Percentiles rank a stretch among this genome's conserved stretches.
These are phyloP conservation scores for Sceliomorpha sp. DNA, from an alignment of 2,888 invertebrate genomes.

Conservation along the genomic window DNA sequence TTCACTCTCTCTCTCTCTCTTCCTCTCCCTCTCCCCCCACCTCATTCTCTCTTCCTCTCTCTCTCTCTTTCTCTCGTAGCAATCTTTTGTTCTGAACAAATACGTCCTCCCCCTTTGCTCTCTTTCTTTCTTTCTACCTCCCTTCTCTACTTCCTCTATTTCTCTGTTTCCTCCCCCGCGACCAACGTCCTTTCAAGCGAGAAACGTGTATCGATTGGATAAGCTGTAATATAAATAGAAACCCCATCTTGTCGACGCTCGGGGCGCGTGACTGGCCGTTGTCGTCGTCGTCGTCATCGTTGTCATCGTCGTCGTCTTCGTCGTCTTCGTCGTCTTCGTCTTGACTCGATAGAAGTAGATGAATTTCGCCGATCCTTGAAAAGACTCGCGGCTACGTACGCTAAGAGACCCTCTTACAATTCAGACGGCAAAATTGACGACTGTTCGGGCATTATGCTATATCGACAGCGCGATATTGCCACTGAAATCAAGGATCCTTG, in stretches of 20 bases:
- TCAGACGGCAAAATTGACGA: too few relatives aligned
- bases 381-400: too few relatives aligned
- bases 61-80: conserved; percentile 47
- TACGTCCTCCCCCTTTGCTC: conserved; percentile 62
- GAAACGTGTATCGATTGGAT: conserved; percentile 75
- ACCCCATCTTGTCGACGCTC: conserved; percentile 3
- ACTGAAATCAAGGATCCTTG: too few relatives aligned
- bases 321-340: too few relatives aligned
- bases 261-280: background rate
- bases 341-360: too few relatives aligned
- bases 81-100: conserved; percentile 73
- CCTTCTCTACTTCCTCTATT: conserved; percentile 37
- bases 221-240: conserved; percentile 66
- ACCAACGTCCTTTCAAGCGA: conserved; percentile 65
- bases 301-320: too few relatives aligned
- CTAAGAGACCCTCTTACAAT: too few relatives aligned
- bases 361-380: too few relatives aligned
- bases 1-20: conserved; percentile 20
- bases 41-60: conserved; percentile 46
- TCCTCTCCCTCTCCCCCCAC: conserved; percentile 33
- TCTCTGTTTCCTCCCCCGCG: conserved; percentile 37
- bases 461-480: too few relatives aligned
- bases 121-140: conserved; percentile 29
- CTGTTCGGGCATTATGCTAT: too few relatives aligned
- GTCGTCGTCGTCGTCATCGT: too few relatives aligned